Conservation (phyloP, 1,140 invertebrate species). For the Phymorhynchus buccinoides region DNA sequence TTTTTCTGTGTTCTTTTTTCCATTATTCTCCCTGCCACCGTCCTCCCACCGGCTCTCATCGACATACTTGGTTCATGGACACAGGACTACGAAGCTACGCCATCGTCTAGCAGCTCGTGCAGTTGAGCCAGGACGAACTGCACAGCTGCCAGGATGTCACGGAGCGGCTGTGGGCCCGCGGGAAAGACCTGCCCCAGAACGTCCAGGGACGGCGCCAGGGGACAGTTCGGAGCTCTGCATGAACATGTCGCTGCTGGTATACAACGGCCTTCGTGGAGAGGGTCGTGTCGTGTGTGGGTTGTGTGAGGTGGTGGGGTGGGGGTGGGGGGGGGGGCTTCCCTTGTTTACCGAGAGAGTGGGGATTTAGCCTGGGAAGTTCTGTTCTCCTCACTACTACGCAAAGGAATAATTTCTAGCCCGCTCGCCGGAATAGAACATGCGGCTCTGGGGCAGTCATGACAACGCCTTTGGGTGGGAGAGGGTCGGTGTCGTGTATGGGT, state of each 20-base stretch:
- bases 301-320: not conserved
- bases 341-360: too few relatives aligned
- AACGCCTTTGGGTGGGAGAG: too few relatives aligned
- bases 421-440: too few relatives aligned
- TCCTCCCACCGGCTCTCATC: not conserved
- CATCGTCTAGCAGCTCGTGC: slow-evolving; percentile 49
- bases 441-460: too few relatives aligned
- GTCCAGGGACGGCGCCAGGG: not conserved
- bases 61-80: slow-evolving; percentile 56
- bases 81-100: slow-evolving; percentile 56
- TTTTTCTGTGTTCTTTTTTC: too few relatives aligned
- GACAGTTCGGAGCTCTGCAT: not conserved
- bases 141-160: slow-evolving; percentile 1
- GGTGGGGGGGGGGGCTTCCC: not conserved
- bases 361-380: too few relatives aligned
- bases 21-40: too few relatives aligned
- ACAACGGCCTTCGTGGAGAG: not conserved
- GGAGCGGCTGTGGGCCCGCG: slow-evolving; percentile 23
- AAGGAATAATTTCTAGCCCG: too few relatives aligned
- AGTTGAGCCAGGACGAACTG: not conserved
- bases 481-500: not conserved
- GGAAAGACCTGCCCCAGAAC: not conserved
- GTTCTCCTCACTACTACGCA: too few relatives aligned
- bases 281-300: not conserved
- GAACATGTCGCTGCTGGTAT: slow-evolving; percentile 17